These are phyloP conservation scores for Globicephala melas DNA, from an alignment of 2,113 vertebrate genomes.

Conservation along the genomic window DNA sequence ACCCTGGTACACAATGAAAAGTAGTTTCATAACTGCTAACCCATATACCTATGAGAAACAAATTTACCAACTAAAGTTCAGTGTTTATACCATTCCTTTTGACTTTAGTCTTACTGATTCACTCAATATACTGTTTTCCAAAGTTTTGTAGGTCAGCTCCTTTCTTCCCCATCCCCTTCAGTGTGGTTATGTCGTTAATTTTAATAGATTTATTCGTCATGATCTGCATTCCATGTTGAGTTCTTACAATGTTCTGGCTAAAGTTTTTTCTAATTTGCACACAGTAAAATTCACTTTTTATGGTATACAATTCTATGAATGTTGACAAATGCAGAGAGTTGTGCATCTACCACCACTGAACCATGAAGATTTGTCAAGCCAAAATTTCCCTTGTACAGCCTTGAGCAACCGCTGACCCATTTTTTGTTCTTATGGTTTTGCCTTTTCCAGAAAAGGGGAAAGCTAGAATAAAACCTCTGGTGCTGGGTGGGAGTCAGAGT, in stretches of 20 bases:
- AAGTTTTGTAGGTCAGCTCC: background rate
- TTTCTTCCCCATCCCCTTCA: too few relatives aligned
- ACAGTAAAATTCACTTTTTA: too few relatives aligned
- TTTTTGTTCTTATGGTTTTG: background rate
- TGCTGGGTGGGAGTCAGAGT: background rate
- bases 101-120: background rate
- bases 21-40: background rate
- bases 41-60: background rate
- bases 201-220: too few relatives aligned
- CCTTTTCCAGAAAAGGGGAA: background rate
- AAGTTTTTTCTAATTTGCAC: too few relatives aligned
- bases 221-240: too few relatives aligned
- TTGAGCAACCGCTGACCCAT: background rate
- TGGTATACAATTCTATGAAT: too few relatives aligned
- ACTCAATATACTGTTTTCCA: background rate
- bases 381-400: background rate
- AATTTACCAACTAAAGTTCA: background rate
- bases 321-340: background rate
- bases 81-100: background rate
- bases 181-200: too few relatives aligned
- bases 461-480: background rate
- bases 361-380: background rate
- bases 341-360: background rate
- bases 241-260: too few relatives aligned
- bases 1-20: background rate